Evolutionary conservation across 2,797 vertebrate species (phyloP).

Genomic region (Fratercula arctica): DNA sequence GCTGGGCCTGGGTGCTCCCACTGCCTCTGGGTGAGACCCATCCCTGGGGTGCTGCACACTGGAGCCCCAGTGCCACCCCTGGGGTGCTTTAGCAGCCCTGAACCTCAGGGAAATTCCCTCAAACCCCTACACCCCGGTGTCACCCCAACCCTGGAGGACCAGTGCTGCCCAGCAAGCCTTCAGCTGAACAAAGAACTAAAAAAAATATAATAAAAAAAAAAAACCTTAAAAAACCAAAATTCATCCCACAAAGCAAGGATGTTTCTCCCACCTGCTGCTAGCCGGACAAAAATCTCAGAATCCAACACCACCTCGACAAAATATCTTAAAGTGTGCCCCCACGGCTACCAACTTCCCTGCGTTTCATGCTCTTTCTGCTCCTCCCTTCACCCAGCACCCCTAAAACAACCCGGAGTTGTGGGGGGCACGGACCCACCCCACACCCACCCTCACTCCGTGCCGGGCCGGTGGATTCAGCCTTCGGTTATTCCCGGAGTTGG

Average conservation of each 20-base stretch:
- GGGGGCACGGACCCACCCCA: accelerated
- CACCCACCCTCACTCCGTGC: background rate
- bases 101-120: background rate
- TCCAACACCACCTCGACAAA: background rate
- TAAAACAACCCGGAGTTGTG: background rate
- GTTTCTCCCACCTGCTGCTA: accelerated
- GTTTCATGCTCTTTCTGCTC: background rate
- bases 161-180: background rate
- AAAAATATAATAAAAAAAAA: background rate
- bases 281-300: background rate
- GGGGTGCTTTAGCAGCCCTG: background rate
- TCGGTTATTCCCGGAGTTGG: accelerated
- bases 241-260: background rate
- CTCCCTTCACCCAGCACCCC: background rate
- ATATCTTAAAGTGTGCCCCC: accelerated
- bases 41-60: background rate
- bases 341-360: accelerated
- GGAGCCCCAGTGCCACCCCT: accelerated
- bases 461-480: accelerated
- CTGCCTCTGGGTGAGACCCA: background rate
- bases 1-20: background rate
- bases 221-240: background rate
- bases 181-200: background rate
- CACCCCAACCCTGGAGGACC: accelerated
- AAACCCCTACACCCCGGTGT: accelerated